Evolutionary conservation across 1,140 invertebrate genomes (phyloP).

Genomic region (Scylla paramamosain): DNA sequence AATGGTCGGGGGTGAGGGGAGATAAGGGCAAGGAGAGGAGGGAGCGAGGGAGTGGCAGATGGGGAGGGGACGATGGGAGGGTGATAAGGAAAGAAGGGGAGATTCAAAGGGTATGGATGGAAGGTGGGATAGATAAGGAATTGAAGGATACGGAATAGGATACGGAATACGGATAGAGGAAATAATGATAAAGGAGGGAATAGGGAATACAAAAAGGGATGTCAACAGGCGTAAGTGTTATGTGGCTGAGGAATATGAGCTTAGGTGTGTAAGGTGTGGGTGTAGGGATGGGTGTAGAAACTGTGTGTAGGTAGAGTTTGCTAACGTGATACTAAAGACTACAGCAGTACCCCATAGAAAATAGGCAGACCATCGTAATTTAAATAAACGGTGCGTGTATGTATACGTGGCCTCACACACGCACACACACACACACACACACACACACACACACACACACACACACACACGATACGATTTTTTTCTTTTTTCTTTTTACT

Average conservation of each 20-base stretch:
- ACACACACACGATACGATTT: not conserved
- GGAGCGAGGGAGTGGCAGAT: not conserved
- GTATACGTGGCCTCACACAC: not conserved
- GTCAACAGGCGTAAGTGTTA: too few species aligned
- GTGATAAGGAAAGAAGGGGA: not conserved
- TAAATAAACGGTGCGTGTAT: not conserved
- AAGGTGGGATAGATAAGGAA: too few species aligned
- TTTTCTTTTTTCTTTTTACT: not conserved
- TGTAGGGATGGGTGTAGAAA: not conserved
- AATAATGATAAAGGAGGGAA: too few species aligned
- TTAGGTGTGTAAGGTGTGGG: not conserved
- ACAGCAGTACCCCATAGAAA: not conserved
- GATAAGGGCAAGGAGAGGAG: not conserved
- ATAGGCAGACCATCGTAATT: not conserved
- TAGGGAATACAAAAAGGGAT: too few species aligned
- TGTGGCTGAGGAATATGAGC: too few species aligned
- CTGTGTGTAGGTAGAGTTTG: too few species aligned
- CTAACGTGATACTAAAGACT: not conserved
- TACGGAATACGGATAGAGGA: too few species aligned
- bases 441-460: conserved; percentile 2
- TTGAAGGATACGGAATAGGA: too few species aligned
- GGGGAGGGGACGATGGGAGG: not conserved
- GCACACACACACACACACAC: conserved; percentile 19
- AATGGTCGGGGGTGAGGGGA: too few species aligned
- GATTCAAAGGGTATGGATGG: too few species aligned